A percentile compares a stretch with the other conserved stretches of the same genome.
These are phyloP conservation scores for Phaonia tiefii DNA, from an alignment of 2,888 invertebrate genomes.

Conservation along the genomic window DNA sequence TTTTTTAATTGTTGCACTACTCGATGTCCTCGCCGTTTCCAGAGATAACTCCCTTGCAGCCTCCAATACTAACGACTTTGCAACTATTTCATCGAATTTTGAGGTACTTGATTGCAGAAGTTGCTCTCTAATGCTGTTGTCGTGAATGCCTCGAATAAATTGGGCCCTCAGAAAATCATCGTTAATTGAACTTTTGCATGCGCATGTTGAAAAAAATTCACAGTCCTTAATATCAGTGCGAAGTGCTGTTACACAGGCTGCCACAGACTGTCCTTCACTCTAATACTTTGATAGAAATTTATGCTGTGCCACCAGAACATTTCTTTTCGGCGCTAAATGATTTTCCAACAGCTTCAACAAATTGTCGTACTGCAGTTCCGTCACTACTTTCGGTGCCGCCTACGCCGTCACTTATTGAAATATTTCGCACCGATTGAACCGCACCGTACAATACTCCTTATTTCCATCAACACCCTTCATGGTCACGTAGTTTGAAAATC, in stretches of 20 bases:
- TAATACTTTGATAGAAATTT: conserved; percentile 1
- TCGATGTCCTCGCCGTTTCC: conserved; percentile 1
- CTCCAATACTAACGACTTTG: conserved; percentile 15
- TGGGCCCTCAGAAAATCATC: conserved; percentile 51
- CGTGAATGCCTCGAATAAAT: too few relatives aligned
- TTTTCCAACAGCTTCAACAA: too few relatives aligned
- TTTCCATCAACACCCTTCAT: neutral
- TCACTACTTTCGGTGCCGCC: conserved; percentile 37
- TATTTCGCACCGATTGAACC: conserved; percentile 43
- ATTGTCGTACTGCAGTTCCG: conserved; percentile 40
- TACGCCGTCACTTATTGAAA: conserved; percentile 37
- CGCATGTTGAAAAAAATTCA: conserved; percentile 42
- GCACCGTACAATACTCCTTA: too few relatives aligned
- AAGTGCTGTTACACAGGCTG: too few relatives aligned
- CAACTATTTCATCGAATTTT: conserved; percentile 18
- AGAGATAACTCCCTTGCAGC: conserved; percentile 12
- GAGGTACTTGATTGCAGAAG: conserved; percentile 22
- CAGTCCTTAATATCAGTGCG: too few relatives aligned
- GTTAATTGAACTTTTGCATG: conserved; percentile 16
- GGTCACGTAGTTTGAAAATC: conserved; percentile 29
- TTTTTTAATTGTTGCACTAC: too few relatives aligned
- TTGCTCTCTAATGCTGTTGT: conserved; percentile 39
- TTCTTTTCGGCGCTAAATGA: conserved; percentile 27
- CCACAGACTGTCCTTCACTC: too few relatives aligned
- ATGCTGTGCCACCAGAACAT: conserved; percentile 47